Evolutionary conservation across 2,888 invertebrate species (phyloP).

Genomic region (Spilarctia lutea): DNA sequence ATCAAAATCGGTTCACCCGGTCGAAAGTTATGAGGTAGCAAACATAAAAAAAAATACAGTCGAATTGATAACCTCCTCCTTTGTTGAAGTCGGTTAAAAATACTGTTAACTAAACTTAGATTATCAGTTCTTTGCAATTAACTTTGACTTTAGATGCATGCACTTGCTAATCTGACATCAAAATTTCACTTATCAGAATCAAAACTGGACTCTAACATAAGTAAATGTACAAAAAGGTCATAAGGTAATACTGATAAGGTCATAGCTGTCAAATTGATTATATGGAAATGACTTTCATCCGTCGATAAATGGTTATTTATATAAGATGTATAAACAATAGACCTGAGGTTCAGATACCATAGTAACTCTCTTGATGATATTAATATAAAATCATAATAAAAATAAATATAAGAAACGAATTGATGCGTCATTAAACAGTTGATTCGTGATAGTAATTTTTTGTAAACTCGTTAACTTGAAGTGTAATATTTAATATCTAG

Average conservation of each 20-base stretch:
- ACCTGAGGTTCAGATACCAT: not conserved
- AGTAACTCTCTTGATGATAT: not conserved
- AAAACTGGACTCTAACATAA: no score
- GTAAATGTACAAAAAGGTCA: not conserved
- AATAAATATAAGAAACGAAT: not conserved
- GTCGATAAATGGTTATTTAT: not conserved
- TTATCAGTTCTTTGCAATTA: no score
- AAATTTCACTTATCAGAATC: no score
- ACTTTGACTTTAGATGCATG: no score
- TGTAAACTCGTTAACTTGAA: not conserved
- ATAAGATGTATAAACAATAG: not conserved
- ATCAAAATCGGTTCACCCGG: no score
- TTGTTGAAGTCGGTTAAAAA: no score
- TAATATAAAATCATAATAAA: not conserved
- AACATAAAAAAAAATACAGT: no score
- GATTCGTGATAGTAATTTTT: not conserved
- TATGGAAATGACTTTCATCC: not conserved
- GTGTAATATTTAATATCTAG: not conserved
- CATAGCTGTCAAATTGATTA: not conserved
- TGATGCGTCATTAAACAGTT: not conserved
- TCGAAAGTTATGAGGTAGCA: no score
- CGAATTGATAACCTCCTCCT: no score
- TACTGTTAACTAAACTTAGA: no score
- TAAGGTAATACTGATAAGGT: not conserved
- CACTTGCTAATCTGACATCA: no score